These are phyloP conservation scores for Perizoma flavofasciatum DNA, from an alignment of 2,888 invertebrate genomes.

Conservation along the genomic window DNA sequence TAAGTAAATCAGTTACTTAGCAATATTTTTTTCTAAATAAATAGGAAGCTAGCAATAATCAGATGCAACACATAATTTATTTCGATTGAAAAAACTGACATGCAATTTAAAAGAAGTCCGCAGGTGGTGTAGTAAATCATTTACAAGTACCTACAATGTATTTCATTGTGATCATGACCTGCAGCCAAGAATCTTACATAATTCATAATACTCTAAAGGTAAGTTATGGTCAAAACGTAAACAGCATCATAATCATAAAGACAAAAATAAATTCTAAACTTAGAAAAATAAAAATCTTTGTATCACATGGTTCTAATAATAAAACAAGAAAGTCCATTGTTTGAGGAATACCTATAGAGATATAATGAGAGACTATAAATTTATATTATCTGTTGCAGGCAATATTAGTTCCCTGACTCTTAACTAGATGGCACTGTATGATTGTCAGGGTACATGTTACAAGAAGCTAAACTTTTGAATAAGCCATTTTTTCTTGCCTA, in stretches of 20 bases:
- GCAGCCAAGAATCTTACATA: conserved; percentile 29
- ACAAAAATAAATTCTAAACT: conserved; percentile 46
- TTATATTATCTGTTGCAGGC: too few species aligned
- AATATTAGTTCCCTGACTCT: too few species aligned
- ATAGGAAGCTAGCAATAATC: conserved; percentile 11
- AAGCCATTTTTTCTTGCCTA: too few species aligned
- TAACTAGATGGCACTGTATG: too few species aligned
- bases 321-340: conserved; percentile 16
- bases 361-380: too few species aligned
- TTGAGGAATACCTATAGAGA: neutral
- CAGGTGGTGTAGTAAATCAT: neutral
- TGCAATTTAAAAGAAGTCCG: conserved; percentile 5
- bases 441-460: too few species aligned
- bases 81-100: conserved; percentile 6
- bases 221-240: conserved; percentile 51
- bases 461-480: too few species aligned
- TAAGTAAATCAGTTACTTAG: conserved; percentile 23
- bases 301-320: conserved; percentile 54
- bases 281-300: conserved; percentile 48
- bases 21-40: conserved; percentile 2
- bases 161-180: conserved; percentile 1
- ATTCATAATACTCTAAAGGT: conserved; percentile 52
- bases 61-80: conserved; percentile 23
- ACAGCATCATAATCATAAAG: conserved; percentile 47
- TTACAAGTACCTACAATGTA: neutral